A percentile compares a stretch with the other conserved stretches of the same genome.
These are phyloP conservation scores for Drosophila oshimai DNA, from an alignment of 1,140 invertebrate species.

Conservation along the genomic window DNA sequence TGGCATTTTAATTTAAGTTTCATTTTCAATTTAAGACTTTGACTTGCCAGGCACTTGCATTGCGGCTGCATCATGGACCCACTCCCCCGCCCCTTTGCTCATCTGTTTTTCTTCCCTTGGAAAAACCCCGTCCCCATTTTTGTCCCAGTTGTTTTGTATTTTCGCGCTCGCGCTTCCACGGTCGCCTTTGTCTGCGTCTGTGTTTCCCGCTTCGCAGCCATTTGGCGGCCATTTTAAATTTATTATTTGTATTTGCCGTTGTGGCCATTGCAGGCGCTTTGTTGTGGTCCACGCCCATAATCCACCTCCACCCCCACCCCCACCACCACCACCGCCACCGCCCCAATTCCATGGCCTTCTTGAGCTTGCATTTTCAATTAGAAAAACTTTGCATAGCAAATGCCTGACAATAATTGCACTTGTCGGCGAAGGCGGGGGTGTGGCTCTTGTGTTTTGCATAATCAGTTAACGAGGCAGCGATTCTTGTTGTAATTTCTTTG, in stretches of 20 bases:
- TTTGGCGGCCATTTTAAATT: constrained; percentile 77
- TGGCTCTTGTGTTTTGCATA: constrained; percentile 69
- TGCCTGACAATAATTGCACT: constrained; percentile 73
- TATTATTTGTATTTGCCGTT: constrained; percentile 74
- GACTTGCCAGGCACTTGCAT: constrained; percentile 64
- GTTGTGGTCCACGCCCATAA: constrained; percentile 45
- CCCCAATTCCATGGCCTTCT: constrained; percentile 10
- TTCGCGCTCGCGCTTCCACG: constrained; percentile 77
- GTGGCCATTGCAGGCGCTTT: constrained; percentile 38
- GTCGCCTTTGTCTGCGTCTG: constrained; percentile 40
- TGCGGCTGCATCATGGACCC: constrained; percentile 47
- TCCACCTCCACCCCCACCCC: not conserved
- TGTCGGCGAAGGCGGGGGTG: constrained; percentile 18
- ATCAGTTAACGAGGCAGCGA: constrained; percentile 78
- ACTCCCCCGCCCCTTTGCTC: not conserved
- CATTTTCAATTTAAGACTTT: constrained; percentile 81
- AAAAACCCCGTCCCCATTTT: constrained; percentile 5
- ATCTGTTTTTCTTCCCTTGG: not conserved
- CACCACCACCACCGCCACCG: not conserved
- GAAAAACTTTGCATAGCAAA: constrained; percentile 74
- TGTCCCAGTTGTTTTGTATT: constrained; percentile 66
- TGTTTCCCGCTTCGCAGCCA: constrained; percentile 42
- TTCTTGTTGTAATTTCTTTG: constrained; percentile 78
- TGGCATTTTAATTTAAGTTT: constrained; percentile 81
- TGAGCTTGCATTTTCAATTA: constrained; percentile 79